phyloP scores from a whole-genome alignment of 2,113 vertebrate species.

The Macrotus californicus region DNA sequence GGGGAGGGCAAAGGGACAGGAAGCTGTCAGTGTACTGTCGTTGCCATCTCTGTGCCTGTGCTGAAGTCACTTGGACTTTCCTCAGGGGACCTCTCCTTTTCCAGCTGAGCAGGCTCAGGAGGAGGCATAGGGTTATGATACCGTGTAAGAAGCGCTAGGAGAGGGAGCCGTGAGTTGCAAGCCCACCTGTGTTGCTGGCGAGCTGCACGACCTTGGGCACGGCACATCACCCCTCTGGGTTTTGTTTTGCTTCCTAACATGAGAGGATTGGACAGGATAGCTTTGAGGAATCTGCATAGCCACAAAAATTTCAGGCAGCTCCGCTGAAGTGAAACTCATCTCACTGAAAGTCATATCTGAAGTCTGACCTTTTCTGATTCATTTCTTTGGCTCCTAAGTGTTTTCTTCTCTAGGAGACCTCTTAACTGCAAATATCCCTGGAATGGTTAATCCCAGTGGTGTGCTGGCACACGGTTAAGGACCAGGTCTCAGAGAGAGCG shows the following conservation, averaged over 20 bases:
- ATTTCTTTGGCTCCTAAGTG: neutral
- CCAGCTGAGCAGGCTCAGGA: neutral
- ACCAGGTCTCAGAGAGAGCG: neutral
- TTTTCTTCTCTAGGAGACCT: neutral
- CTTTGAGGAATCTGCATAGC: neutral
- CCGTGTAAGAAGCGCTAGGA: accelerated
- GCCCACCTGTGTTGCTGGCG: neutral
- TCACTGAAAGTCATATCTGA: neutral
- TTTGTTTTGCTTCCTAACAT: neutral
- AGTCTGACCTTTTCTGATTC: neutral
- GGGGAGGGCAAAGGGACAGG: neutral
- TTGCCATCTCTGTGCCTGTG: neutral
- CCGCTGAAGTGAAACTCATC: neutral
- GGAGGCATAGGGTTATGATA: accelerated
- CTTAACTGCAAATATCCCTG: neutral
- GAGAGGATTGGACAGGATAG: neutral
- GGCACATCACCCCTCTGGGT: neutral
- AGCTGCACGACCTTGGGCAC: neutral
- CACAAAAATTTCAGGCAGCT: neutral
- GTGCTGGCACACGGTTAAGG: neutral
- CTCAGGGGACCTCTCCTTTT: neutral
- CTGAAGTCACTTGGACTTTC: neutral
- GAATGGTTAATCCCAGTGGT: neutral
- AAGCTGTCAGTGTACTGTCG: accelerated
- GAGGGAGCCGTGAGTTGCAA: neutral